Evolutionary conservation across 1,140 invertebrate genomes (phyloP).

Genomic region (Drosophila lacteicornis): DNA sequence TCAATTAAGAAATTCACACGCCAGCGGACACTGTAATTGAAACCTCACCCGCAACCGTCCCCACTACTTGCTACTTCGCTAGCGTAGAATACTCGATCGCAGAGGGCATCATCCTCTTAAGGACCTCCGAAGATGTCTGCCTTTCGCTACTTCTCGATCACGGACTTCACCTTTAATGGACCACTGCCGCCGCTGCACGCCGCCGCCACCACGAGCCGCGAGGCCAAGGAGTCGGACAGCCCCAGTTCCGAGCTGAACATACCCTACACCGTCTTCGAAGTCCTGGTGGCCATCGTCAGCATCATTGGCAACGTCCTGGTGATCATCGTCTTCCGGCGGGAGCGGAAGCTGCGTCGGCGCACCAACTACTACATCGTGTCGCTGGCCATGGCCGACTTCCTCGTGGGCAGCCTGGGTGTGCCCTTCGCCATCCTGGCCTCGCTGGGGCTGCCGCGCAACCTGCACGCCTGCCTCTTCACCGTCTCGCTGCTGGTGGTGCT

Average conservation of each 20-base stretch:
- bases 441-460: constrained; percentile 90
- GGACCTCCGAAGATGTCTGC: constrained; percentile 67
- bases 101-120: too few relatives aligned
- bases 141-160: constrained; percentile 72
- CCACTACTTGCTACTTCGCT: constrained; percentile 5
- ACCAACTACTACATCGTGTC: constrained; percentile 97
- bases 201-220: constrained; percentile 31
- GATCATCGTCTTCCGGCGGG: constrained; percentile 92
- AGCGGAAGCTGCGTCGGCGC: constrained; percentile 90
- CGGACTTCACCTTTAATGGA: constrained; percentile 71
- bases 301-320: constrained; percentile 94
- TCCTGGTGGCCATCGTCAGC: constrained; percentile 92
- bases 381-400: constrained; percentile 92
- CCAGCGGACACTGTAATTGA: constrained; percentile 64
- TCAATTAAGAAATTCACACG: constrained; percentile 65
- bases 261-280: constrained; percentile 88
- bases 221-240: constrained; percentile 39
- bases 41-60: constrained; percentile 10
- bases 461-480: constrained; percentile 94
- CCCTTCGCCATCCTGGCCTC: constrained; percentile 92
- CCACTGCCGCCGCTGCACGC: constrained; percentile 59
- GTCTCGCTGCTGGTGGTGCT: constrained; percentile 93
- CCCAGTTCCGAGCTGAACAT: constrained; percentile 73
- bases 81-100: constrained; percentile 34
- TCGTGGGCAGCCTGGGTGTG: constrained; percentile 92